Evolutionary conservation across 2,113 vertebrate genomes (phyloP).

Genomic region (Cercopithecus mona): DNA sequence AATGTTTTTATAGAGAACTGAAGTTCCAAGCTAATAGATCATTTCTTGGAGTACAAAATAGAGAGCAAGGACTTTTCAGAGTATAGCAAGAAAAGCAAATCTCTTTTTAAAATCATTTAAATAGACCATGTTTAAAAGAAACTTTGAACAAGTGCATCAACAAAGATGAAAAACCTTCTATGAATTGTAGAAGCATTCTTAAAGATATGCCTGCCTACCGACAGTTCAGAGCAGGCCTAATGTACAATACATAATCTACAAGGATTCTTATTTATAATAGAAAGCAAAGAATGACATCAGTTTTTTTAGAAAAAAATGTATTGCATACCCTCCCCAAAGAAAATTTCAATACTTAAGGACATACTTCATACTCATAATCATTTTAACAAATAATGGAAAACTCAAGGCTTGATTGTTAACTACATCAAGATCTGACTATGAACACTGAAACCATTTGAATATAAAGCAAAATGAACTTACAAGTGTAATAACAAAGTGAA

Average conservation of each 20-base stretch:
- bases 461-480: neutral
- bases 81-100: neutral
- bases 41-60: neutral
- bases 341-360: neutral
- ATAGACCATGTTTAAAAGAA: neutral
- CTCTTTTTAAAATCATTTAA: neutral
- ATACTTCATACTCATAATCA: neutral
- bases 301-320: neutral
- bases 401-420: neutral
- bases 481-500: neutral
- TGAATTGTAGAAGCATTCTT: neutral
- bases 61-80: neutral
- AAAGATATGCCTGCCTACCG: neutral
- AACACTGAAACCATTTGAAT: neutral
- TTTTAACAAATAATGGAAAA: neutral
- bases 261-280: neutral
- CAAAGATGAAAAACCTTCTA: neutral
- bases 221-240: neutral
- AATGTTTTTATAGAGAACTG: neutral
- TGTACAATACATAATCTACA: neutral
- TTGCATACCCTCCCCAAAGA: neutral
- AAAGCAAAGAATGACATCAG: neutral
- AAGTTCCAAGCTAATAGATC: neutral
- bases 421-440: neutral
- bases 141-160: neutral